Evolutionary conservation across 2,113 vertebrate genomes (phyloP), one percentile per base, ranked within the genome.

Genomic region (Brachyhypopomus gauderio): DNA sequence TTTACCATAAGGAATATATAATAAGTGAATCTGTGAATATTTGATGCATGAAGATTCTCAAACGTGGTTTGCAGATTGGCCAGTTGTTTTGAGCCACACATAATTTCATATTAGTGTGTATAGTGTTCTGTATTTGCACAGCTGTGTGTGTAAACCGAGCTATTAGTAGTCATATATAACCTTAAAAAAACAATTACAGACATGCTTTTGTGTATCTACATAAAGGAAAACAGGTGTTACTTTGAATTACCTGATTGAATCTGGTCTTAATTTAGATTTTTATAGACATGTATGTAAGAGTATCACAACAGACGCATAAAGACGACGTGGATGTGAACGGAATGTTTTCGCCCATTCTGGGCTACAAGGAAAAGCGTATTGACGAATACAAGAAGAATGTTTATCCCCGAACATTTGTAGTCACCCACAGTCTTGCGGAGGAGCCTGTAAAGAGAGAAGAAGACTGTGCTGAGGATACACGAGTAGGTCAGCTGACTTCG

Each of bases 361-460:
- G 70, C 23, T 70, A 78, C 72, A 59, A 66, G 70, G 38, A 80
- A 59, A 25, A 72, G 52, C 75, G 22, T 52, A 72, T 74, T 71
- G 64, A 75, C 71, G 64, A 82, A 75, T 30, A 66, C 67, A 75
- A 82, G 36, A 58, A 62, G 71, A 79, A 75, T 73, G 74, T 75
- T 85, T 63, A 77, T 84, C 60, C 78, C 23, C 34, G 8, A 79
- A 75, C 59, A 30, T 20, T 55, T 72, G 45, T 14, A 64, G 62
- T 55, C 48, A 22, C 78, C 41, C 70, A 75, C 62, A 75, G 69
- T 75, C 20, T 20, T 0, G 9, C 11, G 34, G 38, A 70, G 25
- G 52, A 64, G 23, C 27, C 64, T 56, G 83, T 64, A 64, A 27
- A 45, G 63, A 59, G 58, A 77, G 58, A 77, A 20, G 67, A n/a